Evolutionary conservation across 2,113 vertebrate genomes (phyloP), one percentile per base, ranked within the genome.

Genomic region (Callaeas wilsoni): DNA sequence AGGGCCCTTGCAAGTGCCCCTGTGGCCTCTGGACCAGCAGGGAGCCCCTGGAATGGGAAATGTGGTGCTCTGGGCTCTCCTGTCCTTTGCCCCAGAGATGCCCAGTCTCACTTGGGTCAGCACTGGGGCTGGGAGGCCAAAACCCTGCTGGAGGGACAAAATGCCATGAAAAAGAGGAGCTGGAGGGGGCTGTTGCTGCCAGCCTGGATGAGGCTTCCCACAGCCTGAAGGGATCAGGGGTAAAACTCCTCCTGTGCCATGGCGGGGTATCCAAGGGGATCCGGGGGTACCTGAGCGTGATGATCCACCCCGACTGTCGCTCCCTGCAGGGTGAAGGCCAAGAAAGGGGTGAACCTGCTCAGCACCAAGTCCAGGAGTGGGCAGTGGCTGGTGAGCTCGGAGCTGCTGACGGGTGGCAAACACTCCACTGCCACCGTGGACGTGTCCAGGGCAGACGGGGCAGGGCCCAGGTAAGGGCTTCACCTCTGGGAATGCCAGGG

Each of bases 301-400:
- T 33, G 32, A 8, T 63, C 30, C 32, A 13, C 56, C 83, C 68
- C 87, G 60, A 68, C 42, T 11, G 2, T 82, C 0, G 1, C 78
- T 97, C 35, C 92, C 87, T 4, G 7, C 97, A 99, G 99, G 97
- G 99, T 99, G 96, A 99, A 99, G 96, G 99, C 99, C 37, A 99
- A 99, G 98, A 99, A 99, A 67, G 99, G 99, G 0, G 99, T 99
- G 93, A 99, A 99, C 96, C 98, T 99, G 91, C 98, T 99, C 16
- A 98, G 98, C 91, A 99, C 99, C 89, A 98, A 98, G 93, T 98
- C 99, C 0, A 98, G 98, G 97, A 99, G 97, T 17, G 95, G 98
- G 76, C 98, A 99, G 96, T 99, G 99, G 99, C 98, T 98, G 14
- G 98, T 99, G 96, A 99, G 98, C 84, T 99, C 98, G 2, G 99